Evolutionary conservation across 2,113 vertebrate species (phyloP), one percentile per base, ranked within the genome.

Genomic region (Irena cyanogastra): DNA sequence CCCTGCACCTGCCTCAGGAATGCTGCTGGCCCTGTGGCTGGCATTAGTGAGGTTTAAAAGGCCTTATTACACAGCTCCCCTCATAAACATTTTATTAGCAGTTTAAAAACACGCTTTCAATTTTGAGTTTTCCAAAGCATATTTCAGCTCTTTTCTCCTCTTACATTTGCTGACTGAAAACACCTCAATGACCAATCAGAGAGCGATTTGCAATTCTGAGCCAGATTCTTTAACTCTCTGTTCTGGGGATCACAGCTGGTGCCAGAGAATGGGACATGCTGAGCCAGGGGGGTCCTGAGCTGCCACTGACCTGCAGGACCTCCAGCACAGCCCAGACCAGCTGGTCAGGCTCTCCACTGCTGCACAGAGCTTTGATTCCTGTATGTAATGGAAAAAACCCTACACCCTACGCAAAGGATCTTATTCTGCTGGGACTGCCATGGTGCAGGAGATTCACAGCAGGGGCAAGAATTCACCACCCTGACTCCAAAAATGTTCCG

Each of bases 21-120:
- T 15, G 60, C 7, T 35, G 82, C 66, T 53, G 49, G 77, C 69
- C 65, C 52, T 56, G 37, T 0, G 3, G 63, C 7, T 42, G 79
- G 64, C 75, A 87, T n/a, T 47, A 57, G 57, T 8, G 50, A 93
- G 54, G 54, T 84, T 92, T 90, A 80, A 89, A 82, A 91, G 75
- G 50, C 28, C 87, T 72, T 70, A 66, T 52, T 90, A 65, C 68
- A 81, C 78, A 61, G 56, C 65, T 92, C 39, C 50, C 41, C 71
- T 50, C 74, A 64, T 8, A 92, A 93, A 94, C 79, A 56, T 49
- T 83, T 44, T 23, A 95, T 91, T 83, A 90, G 60, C 87, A 63
- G 63, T 81, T 79, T 86, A 84, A 83, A 89, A 91, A 65, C 64
- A 78, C 72, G 35, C 81, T 93, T 89, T 64, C 89, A 82, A 87